These are phyloP conservation scores for Scotopteryx bipunctaria DNA, from an alignment of 2,888 invertebrate genomes.

Conservation along the genomic window DNA sequence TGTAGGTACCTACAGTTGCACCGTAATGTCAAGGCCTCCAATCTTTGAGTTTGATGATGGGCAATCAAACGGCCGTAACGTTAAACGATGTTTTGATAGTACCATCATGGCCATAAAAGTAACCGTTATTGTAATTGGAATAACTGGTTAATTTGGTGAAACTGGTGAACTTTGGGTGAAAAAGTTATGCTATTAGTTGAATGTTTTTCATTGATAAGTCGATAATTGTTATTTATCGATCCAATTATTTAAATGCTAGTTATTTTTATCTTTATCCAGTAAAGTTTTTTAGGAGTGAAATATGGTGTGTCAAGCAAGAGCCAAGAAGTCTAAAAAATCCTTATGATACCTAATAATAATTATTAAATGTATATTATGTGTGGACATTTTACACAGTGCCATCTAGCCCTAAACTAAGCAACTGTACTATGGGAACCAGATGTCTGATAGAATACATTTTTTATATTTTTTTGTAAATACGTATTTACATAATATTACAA, in stretches of 20 bases:
- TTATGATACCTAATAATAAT: no score
- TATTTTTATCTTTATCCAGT: neutral
- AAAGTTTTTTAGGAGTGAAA: no score
- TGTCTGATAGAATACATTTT: no score
- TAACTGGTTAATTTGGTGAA: conserved; percentile 12
- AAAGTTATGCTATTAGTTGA: conserved; percentile 2
- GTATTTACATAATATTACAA: no score
- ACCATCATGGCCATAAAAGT: conserved; percentile 20
- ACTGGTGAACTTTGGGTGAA: conserved; percentile 6
- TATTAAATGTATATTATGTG: no score
- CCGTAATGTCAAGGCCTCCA: conserved; percentile 32
- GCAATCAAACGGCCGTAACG: conserved; percentile 26
- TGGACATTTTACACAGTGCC: no score
- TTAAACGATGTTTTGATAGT: conserved; percentile 23
- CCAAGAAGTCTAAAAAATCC: no score
- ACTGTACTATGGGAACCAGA: no score
- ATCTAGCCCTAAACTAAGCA: no score
- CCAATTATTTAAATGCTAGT: neutral
- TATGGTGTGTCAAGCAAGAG: no score
- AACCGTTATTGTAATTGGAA: conserved; percentile 24
- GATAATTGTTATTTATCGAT: neutral
- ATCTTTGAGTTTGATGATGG: conserved; percentile 24
- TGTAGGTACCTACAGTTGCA: conserved; percentile 1
- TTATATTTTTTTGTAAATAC: no score
- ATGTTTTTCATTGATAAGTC: no score